Conservation (phyloP, 2,888 invertebrate species). For the Ochlodes sylvanus region DNA sequence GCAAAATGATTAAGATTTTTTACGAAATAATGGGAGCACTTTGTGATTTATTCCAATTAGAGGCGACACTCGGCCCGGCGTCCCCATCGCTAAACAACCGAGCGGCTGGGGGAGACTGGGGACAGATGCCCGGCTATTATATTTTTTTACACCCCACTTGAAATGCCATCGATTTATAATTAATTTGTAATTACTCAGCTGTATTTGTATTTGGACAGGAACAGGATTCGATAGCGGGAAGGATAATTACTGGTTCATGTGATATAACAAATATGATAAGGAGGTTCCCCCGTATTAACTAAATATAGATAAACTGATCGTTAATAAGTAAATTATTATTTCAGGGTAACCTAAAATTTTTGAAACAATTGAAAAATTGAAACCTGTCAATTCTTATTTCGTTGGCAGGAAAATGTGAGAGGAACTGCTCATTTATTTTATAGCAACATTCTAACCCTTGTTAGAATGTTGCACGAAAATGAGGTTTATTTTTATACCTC, state of each 20-base stretch:
- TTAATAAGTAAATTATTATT: too few relatives aligned
- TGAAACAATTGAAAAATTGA: too few relatives aligned
- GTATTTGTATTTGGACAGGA: constrained; percentile 3
- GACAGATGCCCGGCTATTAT: constrained; percentile 27
- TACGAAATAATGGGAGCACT: constrained; percentile 19
- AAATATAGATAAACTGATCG: too few relatives aligned
- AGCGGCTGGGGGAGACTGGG: constrained; percentile 21
- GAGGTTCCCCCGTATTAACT: too few relatives aligned
- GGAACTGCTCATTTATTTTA: too few relatives aligned
- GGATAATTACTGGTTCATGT: neutral
- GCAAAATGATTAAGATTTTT: constrained; percentile 19
- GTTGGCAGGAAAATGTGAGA: too few relatives aligned
- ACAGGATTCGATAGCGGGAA: neutral
- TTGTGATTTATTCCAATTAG: constrained; percentile 33
- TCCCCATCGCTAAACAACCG: constrained; percentile 24
- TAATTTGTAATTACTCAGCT: constrained; percentile 31
- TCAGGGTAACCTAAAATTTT: too few relatives aligned
- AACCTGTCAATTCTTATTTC: too few relatives aligned
- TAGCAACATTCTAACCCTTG: too few relatives aligned
- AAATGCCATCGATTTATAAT: constrained; percentile 29
- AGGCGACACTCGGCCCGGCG: constrained; percentile 19
- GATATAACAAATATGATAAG: too few relatives aligned
- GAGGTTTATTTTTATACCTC: too few relatives aligned
- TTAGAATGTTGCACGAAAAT: too few relatives aligned
- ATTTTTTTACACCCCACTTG: constrained; percentile 25